Base-by-base conservation (phyloP, 2,113 vertebrate species). In the Halichoerus grypus region DNA sequence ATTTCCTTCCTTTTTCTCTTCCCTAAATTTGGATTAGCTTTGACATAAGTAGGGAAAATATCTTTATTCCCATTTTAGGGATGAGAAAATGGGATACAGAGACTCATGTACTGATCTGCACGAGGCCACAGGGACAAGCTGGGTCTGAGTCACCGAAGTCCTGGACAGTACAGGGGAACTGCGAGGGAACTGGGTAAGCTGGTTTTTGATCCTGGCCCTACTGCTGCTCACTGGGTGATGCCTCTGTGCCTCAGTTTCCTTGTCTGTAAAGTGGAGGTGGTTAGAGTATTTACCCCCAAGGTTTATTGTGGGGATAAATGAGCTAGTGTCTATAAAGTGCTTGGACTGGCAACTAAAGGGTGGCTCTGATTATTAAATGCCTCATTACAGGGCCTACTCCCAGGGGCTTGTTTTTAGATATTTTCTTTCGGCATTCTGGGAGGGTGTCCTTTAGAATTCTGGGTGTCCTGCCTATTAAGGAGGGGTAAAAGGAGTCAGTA, bases 21-120 rank as follows among this genome's bases (percentile, higher is more conserved):
- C 15, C 24, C 59, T 88, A 42, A 53, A 86, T 89, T 65, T 82
- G 65, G 14, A n/a, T 67, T 42, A 36, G 18, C 33, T 84, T 88
- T 57, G 36, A 57, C 5, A 22, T 24, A 53, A 61, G 10, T 39
- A 59, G 77, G 61, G 79, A 19, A 53, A 51, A 51, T 51, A 53
- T 76, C 71, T 89, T 88, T 51, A 82, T 65, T 79, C 19, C 22
- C 36, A 46, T 84, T 92, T 95, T 91, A 53, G 53, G 76, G 63
- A 65, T 59, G 26, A 84, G 82, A 91, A 76, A 92, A 46, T 57
- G 42, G 33, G 15, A 11, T 31, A 53, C 67, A 46, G 46, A 61
- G 91, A 77, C 93, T 46, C 7, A 28, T 72, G 53, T 42, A 33
- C 19, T 46, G 59, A 87, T 53, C 79, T 57, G 36, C 76, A 12